Percentiles rank a stretch among this genome's conserved stretches.
Evolutionary conservation across 2,797 vertebrate genomes (phyloP).

Genomic region (Phataginus tetradactyla): DNA sequence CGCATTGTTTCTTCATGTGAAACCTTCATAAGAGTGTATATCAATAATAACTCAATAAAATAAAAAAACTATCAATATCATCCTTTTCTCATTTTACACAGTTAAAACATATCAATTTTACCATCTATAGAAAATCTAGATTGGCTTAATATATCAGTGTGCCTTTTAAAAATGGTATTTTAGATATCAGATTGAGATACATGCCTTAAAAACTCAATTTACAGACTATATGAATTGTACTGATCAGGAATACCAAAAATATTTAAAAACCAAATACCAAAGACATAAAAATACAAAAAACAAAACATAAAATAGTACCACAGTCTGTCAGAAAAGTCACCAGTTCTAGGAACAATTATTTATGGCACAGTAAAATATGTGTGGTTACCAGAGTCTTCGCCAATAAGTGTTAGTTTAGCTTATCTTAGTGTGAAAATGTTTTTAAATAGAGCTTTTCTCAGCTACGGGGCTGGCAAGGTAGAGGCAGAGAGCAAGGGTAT

Average conservation of each 20-base stretch:
- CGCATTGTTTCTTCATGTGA: no score
- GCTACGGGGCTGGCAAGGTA: neutral
- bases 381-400: neutral
- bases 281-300: neutral
- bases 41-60: no score
- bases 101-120: neutral
- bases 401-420: slow-evolving; percentile 45
- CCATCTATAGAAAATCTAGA: neutral
- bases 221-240: neutral
- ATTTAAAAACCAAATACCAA: neutral
- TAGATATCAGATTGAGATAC: neutral
- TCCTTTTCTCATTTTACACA: neutral
- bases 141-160: slow-evolving; percentile 22
- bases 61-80: neutral
- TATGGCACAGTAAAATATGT: slow-evolving; percentile 26
- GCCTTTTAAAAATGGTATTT: neutral
- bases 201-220: neutral
- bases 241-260: neutral
- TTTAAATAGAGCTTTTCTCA: slow-evolving; percentile 20
- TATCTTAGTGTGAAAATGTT: slow-evolving; percentile 62
- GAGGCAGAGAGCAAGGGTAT: neutral
- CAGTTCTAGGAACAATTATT: neutral
- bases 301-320: neutral
- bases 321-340: slow-evolving; percentile 5
- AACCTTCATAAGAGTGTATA: no score